Base-by-base conservation (phyloP, 2,113 vertebrate species). In the Phyllostomus discolor region DNA sequence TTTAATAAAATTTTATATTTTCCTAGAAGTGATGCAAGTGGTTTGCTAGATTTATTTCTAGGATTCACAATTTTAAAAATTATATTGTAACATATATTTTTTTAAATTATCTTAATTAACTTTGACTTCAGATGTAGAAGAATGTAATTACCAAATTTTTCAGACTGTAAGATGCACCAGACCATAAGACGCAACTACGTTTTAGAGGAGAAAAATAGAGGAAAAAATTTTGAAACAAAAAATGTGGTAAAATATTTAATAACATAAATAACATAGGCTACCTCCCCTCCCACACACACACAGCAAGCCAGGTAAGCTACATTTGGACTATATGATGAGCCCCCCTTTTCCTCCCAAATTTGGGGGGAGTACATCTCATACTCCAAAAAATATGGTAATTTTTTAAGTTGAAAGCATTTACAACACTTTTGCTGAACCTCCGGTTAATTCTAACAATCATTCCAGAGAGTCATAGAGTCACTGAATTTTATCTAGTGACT, bases 1-100 rank as follows among this genome's bases (percentile, higher is more conserved):
- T 43, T 85, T 43, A 43, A 85, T 64, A 86, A 86, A 89, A 76
- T 82, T 83, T 67, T 43, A 11, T 91, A 84, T 90, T 93, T 93
- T 41, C 54, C n/a, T 75, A 66, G 52, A 95, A 70, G 2, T 57
- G 20, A 75, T 50, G 1, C 5, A 24, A 4, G 31, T 31, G n/a
- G n/a, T 80, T 67, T 69, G 10, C 14, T 57, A 84, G n/a, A 69
- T 70, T 64, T 92, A 64, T 75, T 88, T 89, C 24, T 91, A 94
- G 54, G 41, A 38, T 50, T 59, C 72, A 41, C 11, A 28, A 4
- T 41, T 95, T 67, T 33, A 35, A 85, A 95, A 82, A 5, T 94
- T 81, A 7, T 78, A 38, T 20, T 54, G 20, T 57, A 76, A 50
- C 26, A 16, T 50, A 33, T 52, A 1, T 17, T 62, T 62, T 62